A percentile compares a stretch with the other conserved stretches of the same genome.
Evolutionary conservation across 1,140 invertebrate species (phyloP).

Genomic region (Epicauta chinensis): DNA sequence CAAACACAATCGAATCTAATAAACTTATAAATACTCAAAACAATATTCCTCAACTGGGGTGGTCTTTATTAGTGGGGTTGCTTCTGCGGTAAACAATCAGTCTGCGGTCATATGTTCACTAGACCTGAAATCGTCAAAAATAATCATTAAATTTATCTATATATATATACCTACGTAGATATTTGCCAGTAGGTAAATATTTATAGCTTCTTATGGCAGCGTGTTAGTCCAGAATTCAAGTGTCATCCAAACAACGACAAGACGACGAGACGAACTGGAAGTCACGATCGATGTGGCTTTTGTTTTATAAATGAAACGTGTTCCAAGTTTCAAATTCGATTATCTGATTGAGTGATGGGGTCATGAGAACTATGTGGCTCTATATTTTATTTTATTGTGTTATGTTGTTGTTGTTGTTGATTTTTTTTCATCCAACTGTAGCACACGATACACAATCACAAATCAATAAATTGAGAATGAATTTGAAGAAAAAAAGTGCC

Average conservation of each 20-base stretch:
- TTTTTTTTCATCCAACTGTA: slow-evolving; percentile 1
- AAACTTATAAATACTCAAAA: neutral
- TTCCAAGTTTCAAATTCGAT: slow-evolving; percentile 19
- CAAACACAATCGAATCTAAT: neutral
- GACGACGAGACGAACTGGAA: neutral
- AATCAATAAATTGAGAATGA: too few relatives aligned
- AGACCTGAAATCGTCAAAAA: too few relatives aligned
- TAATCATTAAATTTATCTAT: too few relatives aligned
- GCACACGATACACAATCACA: slow-evolving; percentile 1
- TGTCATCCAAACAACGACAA: neutral
- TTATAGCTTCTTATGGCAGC: neutral
- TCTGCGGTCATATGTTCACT: too few relatives aligned
- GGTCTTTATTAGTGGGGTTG: slow-evolving; percentile 1
- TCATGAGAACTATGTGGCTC: slow-evolving; percentile 18
- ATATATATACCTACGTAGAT: too few relatives aligned
- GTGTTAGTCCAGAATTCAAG: slow-evolving; percentile 8
- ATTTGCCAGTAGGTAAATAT: neutral
- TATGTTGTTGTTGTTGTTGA: too few relatives aligned
- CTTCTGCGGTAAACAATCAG: too few relatives aligned
- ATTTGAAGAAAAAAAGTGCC: slow-evolving; percentile 2
- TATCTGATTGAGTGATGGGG: slow-evolving; percentile 23
- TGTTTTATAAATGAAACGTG: slow-evolving; percentile 19
- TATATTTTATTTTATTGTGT: slow-evolving; percentile 6
- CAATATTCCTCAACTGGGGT: neutral
- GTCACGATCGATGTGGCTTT: slow-evolving; percentile 11